Base-by-base conservation (phyloP, 2,888 invertebrate species). In the Anagyrus pseudococci region DNA sequence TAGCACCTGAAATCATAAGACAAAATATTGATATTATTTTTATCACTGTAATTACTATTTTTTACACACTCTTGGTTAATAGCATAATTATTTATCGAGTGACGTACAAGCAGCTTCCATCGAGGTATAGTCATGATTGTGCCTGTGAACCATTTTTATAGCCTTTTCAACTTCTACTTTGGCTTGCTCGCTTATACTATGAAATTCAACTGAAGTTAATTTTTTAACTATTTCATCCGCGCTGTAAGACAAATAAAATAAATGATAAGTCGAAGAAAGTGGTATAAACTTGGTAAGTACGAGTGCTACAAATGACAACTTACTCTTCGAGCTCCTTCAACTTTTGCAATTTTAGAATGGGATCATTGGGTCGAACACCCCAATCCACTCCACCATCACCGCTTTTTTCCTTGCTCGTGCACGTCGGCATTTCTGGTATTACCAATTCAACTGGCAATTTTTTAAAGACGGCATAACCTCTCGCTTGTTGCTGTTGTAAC, bases 251-350 rank as follows among this genome's bases (percentile, higher is more conserved):
- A 66, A 59, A 61, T 60, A 29, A 4, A 29, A 29, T 29, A 7
- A 29, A 29, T 10, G 29, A 7, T 29, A 10, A 29, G 10, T 29
- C 29, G 10, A 29, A 4, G 10, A 10, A 41, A 15, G 17, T 41
- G 17, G 3, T 41, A n/a, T 41, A 41, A 41, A 43, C 10, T 17
- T 4, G 2, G 7, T 4, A 2, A 43, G 19, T 43, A 43, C 2
- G 4, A 43, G 43, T 43, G 33, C 13, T 2, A 2, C 33, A 6
- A 41, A 8, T 53, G 17, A 43, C 33, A 55, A 49, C 84, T 83
- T 83, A 91, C 90, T 85, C 85, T 80, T 89, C 83, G n/a, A 92
- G 78, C 81, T 92, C 92, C 59, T 88, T 85, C 17, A 86, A 87
- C n/a, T 86, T 73, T 13, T 83, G 81, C 72, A 85, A 91, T 23